These are phyloP conservation scores for Herminia tarsipennalis DNA, from an alignment of 2,888 invertebrate genomes.

Conservation along the genomic window DNA sequence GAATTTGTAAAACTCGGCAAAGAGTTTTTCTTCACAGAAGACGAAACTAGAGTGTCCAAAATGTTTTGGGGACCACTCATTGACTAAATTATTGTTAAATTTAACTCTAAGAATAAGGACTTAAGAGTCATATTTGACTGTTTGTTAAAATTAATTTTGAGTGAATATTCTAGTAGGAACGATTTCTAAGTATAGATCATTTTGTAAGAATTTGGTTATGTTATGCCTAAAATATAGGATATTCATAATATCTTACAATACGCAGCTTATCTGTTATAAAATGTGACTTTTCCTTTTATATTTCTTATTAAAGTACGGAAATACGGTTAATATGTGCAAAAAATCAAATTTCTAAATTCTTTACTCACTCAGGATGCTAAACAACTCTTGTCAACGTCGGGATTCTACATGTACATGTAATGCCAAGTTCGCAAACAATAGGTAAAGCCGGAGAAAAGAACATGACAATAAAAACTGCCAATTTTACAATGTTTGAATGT, in stretches of 20 bases:
- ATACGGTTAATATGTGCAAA: too few relatives aligned
- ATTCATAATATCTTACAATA: background rate
- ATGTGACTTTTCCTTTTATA: too few relatives aligned
- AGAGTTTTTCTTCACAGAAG: slow-evolving; percentile 92
- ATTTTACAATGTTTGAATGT: too few relatives aligned
- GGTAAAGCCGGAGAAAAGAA: too few relatives aligned
- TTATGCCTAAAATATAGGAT: background rate
- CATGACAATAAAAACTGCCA: too few relatives aligned
- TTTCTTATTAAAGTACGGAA: too few relatives aligned
- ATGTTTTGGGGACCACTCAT: slow-evolving; percentile 94
- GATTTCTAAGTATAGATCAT: background rate
- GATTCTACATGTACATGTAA: too few relatives aligned
- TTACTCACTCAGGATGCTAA: too few relatives aligned
- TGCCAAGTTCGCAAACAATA: too few relatives aligned
- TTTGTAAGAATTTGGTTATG: background rate
- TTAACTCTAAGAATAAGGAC: slow-evolving; percentile 7
- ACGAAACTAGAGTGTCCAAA: slow-evolving; percentile 91
- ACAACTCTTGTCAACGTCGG: too few relatives aligned
- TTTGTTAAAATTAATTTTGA: slow-evolving; percentile 6
- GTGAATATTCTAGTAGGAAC: background rate
- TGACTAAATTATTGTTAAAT: slow-evolving; percentile 63
- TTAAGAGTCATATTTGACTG: slow-evolving; percentile 31
- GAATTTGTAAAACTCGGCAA: slow-evolving; percentile 93
- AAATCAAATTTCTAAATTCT: too few relatives aligned
- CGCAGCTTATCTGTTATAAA: too few relatives aligned